These are phyloP conservation scores for Xiphydria camelus DNA, from an alignment of 2,888 invertebrate species.

Conservation along the genomic window DNA sequence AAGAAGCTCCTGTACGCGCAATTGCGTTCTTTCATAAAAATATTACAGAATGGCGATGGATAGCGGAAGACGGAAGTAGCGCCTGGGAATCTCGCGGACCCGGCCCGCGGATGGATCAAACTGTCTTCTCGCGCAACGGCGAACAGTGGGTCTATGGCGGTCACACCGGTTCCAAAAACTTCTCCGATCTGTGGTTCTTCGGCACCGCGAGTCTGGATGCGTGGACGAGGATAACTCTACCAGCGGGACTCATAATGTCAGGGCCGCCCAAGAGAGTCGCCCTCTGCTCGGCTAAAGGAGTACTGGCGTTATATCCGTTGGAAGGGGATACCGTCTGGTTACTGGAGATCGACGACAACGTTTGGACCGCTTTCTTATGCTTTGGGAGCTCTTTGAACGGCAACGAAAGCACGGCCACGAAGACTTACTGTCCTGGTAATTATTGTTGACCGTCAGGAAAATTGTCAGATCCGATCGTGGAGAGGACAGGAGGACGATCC, in stretches of 20 bases:
- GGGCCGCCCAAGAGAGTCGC: conserved; percentile 9
- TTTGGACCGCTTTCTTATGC: conserved; percentile 41
- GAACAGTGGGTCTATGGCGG: conserved; percentile 14
- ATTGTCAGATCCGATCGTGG: too few relatives aligned
- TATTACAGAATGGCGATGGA: conserved; percentile 13
- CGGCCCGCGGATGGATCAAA: conserved; percentile 9
- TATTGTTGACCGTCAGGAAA: not conserved
- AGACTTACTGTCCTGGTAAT: conserved; percentile 12
- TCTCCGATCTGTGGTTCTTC: conserved; percentile 13
- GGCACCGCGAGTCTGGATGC: conserved; percentile 6
- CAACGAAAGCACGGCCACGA: conserved; percentile 5
- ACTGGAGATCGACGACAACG: conserved; percentile 25
- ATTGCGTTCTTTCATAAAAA: not conserved
- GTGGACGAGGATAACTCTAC: conserved; percentile 10
- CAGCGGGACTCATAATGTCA: conserved; percentile 7
- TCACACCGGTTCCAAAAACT: conserved; percentile 9
- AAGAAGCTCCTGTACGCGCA: too few relatives aligned
- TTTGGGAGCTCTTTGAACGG: conserved; percentile 16
- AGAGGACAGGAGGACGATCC: too few relatives aligned
- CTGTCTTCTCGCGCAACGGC: conserved; percentile 8
- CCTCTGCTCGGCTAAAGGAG: conserved; percentile 5
- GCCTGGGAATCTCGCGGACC: conserved; percentile 6
- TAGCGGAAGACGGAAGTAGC: conserved; percentile 9
- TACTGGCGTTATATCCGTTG: conserved; percentile 10
- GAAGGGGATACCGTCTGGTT: conserved; percentile 25